Evolutionary conservation across 2,888 invertebrate genomes (phyloP).

Genomic region (Morpho achilles): DNA sequence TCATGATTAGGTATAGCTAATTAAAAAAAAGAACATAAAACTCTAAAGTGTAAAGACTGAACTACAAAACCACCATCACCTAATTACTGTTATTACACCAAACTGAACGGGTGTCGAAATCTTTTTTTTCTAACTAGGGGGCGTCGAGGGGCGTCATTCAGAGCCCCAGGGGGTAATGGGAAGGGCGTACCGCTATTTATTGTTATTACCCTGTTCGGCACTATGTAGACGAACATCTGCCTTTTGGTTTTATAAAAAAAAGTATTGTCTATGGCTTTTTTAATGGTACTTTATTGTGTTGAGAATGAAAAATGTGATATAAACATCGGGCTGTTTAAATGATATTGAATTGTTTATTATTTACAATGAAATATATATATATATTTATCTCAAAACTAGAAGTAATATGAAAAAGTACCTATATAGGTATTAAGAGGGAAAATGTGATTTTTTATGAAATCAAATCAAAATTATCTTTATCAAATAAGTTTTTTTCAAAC

Average conservation of each 20-base stretch:
- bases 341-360: no score
- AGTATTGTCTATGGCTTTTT: constrained; percentile 34
- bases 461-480: no score
- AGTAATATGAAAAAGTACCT: no score
- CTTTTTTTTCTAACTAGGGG: constrained; percentile 38
- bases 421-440: no score
- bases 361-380: no score
- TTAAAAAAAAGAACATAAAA: no score
- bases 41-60: constrained; percentile 26
- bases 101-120: constrained; percentile 40
- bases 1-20: no score
- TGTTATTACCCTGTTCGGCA: constrained; percentile 43
- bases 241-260: constrained; percentile 32
- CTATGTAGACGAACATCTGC: constrained; percentile 53
- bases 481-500: no score
- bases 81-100: constrained; percentile 55
- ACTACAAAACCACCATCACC: constrained; percentile 39
- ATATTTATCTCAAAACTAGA: no score
- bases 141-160: constrained; percentile 38
- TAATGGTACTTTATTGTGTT: constrained; percentile 40
- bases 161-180: constrained; percentile 33
- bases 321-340: no score
- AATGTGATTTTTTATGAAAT: no score
- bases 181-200: constrained; percentile 41
- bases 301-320: neutral